Evolutionary conservation across 2,797 vertebrate genomes (phyloP).

Genomic region (Astyanax mexicanus): DNA sequence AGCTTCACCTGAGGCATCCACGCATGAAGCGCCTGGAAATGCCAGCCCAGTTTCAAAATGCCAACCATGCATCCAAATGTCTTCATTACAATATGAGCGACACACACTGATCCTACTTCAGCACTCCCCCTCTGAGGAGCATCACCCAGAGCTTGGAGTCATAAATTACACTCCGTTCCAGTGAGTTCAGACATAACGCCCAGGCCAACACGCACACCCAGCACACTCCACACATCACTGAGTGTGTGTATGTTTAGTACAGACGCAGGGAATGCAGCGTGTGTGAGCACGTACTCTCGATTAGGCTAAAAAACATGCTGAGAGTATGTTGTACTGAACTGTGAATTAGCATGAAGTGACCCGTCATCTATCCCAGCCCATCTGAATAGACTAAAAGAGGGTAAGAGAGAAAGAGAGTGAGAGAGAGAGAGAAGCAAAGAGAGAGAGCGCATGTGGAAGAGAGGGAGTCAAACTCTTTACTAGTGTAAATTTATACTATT

Average conservation of each 20-base stretch:
- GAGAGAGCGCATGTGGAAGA: too few species aligned
- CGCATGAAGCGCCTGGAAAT: constrained; percentile 19
- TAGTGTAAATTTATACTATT: too few species aligned
- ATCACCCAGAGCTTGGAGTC: constrained; percentile 32
- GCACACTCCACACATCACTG: constrained; percentile 8
- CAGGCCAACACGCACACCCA: constrained; percentile 35
- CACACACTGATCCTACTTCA: constrained; percentile 11
- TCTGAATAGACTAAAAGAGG: too few species aligned
- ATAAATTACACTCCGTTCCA: constrained; percentile 32
- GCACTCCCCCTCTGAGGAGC: constrained; percentile 11
- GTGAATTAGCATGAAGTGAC: background rate
- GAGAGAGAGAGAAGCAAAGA: background rate
- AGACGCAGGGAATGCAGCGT: background rate
- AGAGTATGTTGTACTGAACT: background rate
- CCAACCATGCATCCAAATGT: constrained; percentile 4
- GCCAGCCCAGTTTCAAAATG: constrained; percentile 15
- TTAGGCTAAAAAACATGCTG: background rate
- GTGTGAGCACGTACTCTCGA: constrained; percentile 25
- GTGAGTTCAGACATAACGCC: constrained; percentile 15
- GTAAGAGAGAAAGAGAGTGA: too few species aligned
- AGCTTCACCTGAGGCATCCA: constrained; percentile 21
- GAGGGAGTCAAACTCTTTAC: too few species aligned
- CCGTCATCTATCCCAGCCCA: too few species aligned
- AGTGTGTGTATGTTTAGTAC: background rate
- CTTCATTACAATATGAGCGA: constrained; percentile 4